Conservation (phyloP, 2,797 vertebrate species). For the Denticeps clupeoides region DNA sequence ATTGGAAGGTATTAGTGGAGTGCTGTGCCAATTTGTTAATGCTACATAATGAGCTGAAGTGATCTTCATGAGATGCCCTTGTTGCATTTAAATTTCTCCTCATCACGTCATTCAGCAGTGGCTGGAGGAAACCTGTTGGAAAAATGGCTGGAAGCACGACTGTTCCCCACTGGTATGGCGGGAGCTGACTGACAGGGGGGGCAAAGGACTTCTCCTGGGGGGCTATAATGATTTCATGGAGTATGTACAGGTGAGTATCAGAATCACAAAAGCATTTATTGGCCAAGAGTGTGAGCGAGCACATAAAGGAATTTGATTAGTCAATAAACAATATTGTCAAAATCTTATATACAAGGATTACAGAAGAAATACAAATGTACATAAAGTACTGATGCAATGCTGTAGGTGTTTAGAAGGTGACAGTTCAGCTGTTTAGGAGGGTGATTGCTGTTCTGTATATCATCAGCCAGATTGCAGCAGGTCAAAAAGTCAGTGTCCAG, state of each 20-base stretch:
- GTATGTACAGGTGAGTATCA: slow-evolving; percentile 67
- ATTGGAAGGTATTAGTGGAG: slow-evolving; percentile 92
- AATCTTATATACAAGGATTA: neutral
- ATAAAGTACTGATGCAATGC: too few species aligned
- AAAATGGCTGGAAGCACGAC: slow-evolving; percentile 70
- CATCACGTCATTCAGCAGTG: too few species aligned
- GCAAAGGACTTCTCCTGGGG: slow-evolving; percentile 75
- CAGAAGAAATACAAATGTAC: neutral
- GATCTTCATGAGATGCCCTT: too few species aligned
- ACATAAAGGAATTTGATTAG: neutral
- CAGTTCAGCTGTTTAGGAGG: too few species aligned
- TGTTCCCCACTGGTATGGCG: slow-evolving; percentile 83
- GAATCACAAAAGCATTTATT: neutral
- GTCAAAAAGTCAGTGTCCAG: too few species aligned
- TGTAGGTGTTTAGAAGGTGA: too few species aligned
- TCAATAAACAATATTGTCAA: neutral
- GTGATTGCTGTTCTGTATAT: too few species aligned
- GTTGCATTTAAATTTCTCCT: too few species aligned
- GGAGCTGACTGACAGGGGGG: slow-evolving; percentile 77
- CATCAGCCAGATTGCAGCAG: too few species aligned
- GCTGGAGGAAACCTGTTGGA: slow-evolving; percentile 61
- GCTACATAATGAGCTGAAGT: too few species aligned
- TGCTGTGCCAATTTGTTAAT: too few species aligned
- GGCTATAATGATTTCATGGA: slow-evolving; percentile 79
- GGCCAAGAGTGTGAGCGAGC: too few species aligned